phyloP scores from a whole-genome alignment of 2,113 vertebrate genomes.

The Columba janthina region DNA sequence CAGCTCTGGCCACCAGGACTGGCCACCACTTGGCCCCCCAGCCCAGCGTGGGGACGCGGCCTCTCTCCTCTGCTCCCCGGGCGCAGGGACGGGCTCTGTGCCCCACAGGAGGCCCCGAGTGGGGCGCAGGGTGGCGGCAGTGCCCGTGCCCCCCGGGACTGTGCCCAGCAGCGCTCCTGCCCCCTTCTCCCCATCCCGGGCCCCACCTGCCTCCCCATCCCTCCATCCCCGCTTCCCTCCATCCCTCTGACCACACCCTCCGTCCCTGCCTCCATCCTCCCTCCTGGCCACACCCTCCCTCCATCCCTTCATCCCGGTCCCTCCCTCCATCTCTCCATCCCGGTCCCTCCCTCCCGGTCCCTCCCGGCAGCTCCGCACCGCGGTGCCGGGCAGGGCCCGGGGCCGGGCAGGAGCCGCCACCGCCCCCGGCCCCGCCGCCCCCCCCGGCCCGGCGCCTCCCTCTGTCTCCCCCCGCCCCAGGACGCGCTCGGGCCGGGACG shows the following conservation, averaged over 20 bases:
- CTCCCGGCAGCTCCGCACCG: too few species aligned
- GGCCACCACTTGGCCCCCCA: not conserved
- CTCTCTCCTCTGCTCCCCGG: not conserved
- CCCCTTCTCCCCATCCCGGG: not conserved
- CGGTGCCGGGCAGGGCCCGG: too few species aligned
- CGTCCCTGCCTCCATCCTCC: not conserved
- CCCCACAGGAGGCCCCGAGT: not conserved
- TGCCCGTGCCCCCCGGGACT: not conserved
- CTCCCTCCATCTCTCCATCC: not conserved
- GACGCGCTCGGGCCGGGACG: too few species aligned
- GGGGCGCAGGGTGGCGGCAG: not conserved
- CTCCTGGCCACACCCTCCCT: not conserved
- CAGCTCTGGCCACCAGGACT: not conserved
- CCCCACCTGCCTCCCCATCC: not conserved
- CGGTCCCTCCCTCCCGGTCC: too few species aligned
- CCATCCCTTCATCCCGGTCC: not conserved
- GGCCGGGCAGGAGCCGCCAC: too few species aligned
- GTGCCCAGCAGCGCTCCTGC: not conserved
- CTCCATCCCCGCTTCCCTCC: not conserved
- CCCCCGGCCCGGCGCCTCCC: too few species aligned
- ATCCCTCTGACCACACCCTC: not conserved
- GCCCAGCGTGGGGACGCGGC: too few species aligned
- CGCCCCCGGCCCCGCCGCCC: too few species aligned
- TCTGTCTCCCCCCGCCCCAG: too few species aligned
- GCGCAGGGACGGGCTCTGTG: not conserved